These are phyloP conservation scores for Dioctria linearis DNA, from an alignment of 2,888 invertebrate genomes.

Conservation along the genomic window DNA sequence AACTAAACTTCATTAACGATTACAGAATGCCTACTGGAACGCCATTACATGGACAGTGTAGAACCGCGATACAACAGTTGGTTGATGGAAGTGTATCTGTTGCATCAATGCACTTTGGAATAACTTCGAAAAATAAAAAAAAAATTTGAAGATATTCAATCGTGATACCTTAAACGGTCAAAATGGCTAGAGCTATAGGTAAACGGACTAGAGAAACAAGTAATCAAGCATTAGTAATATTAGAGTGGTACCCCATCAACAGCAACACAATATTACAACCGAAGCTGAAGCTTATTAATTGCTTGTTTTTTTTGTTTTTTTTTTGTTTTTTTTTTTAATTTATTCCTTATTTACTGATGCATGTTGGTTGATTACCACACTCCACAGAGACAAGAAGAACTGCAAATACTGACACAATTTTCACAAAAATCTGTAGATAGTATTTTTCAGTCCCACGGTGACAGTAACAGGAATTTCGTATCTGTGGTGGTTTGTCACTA, in stretches of 20 bases:
- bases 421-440: conserved; percentile 9
- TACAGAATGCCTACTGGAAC: no score
- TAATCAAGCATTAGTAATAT: not conserved
- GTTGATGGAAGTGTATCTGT: not conserved
- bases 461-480: not conserved
- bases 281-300: not conserved
- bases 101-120: not conserved
- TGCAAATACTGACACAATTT: conserved; percentile 18
- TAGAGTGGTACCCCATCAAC: not conserved
- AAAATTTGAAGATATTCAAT: conserved; percentile 9
- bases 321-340: not conserved
- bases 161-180: not conserved
- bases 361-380: conserved; percentile 16
- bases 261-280: not conserved
- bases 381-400: conserved; percentile 3
- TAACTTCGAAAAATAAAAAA: not conserved
- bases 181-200: not conserved
- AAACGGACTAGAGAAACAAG: not conserved
- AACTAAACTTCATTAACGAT: no score
- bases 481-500: not conserved
- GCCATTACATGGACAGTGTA: no score
- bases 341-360: conserved; percentile 33
- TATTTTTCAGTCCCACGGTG: conserved; percentile 1
- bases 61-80: not conserved
- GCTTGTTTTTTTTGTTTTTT: no score